These are phyloP conservation scores for Pterocles orientalis DNA, from an alignment of 2,113 vertebrate genomes.

Conservation along the genomic window DNA sequence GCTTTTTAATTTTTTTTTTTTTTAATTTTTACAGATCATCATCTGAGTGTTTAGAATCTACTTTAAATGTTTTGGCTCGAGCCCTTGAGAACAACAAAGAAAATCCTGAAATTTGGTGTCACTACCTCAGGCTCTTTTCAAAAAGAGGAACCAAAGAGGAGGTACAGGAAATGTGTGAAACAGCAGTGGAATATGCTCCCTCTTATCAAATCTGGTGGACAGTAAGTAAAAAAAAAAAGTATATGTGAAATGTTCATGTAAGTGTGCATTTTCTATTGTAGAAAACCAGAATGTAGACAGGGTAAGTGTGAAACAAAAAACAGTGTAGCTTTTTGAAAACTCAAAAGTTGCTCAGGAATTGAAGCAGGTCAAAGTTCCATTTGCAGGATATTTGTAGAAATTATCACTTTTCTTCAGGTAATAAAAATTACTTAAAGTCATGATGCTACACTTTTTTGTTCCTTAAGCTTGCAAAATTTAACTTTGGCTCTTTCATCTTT, in stretches of 20 bases:
- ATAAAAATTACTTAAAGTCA: background rate
- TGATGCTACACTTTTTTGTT: background rate
- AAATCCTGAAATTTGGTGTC: constrained; percentile 94
- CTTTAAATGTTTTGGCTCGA: constrained; percentile 93
- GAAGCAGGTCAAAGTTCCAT: background rate
- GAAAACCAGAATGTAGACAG: background rate
- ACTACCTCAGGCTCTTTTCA: constrained; percentile 93
- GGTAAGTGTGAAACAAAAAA: background rate
- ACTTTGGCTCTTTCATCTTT: background rate
- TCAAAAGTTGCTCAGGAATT: background rate
- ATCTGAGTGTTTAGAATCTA: constrained; percentile 89
- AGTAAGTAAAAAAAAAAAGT: constrained; percentile 75
- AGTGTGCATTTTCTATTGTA: background rate
- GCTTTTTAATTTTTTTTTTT: background rate
- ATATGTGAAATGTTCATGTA: background rate
- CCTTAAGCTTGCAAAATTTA: background rate
- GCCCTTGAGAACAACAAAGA: constrained; percentile 94
- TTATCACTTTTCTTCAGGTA: background rate
- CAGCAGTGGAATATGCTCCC: constrained; percentile 93
- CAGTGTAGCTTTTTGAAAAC: background rate
- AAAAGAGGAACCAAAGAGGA: constrained; percentile 88
- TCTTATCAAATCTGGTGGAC: constrained; percentile 91
- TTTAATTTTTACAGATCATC: constrained; percentile 73
- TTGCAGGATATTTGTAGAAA: background rate
- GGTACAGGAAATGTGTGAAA: constrained; percentile 97